Base-by-base conservation (phyloP, 2,113 vertebrate genomes). In the Neodon shergylaensis region DNA sequence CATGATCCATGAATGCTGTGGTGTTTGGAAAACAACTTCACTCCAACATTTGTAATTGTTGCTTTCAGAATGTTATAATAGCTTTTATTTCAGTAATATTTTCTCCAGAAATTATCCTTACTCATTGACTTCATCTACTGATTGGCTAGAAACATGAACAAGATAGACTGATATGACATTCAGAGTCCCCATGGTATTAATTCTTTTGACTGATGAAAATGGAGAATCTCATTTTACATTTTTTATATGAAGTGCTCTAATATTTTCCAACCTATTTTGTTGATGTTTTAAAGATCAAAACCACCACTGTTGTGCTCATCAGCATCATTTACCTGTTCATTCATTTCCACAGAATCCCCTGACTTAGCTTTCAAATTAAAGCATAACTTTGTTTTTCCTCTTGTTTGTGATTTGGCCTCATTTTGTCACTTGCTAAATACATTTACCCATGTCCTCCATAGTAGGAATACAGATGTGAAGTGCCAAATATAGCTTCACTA, bases 111-210 rank as follows among this genome's bases (percentile, higher is more conserved):
- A 33, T 16, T 79, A 21, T 21, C 78, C 61, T 33, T 19, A 83
- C 22, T 31, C 19, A 7, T 21, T 5, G 9, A 14, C 6, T 39
- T 5, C 24, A 3, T 65, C 4, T 12, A 17, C 2, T 49, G 33
- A 21, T n/a, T 88, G 11, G 1, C 14, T 11, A 47, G 3, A 66
- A 0, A 31, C 24, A 54, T 49, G 5, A 8, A 36, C 4, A 16
- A 54, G 0, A 13, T 0, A 6, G 14, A 49, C 7, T 61, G 26
- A 26, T 24, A 22, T 0, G 13, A 10, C 14, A 1, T 78, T 85
- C 3, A 14, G 17, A 24, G 5, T 39, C 26, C n/a, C 7, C 7
- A 74, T 9, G 26, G 3, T 19, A 8, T 12, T 22, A 10, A 21
- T 86, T 86, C 47, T 39, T 63, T 33, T 24, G 22, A 42, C 9